A percentile compares a stretch with the other conserved stretches of the same genome.
phyloP scores from a whole-genome alignment of 1,140 invertebrate genomes.

The Aphelinus certus region DNA sequence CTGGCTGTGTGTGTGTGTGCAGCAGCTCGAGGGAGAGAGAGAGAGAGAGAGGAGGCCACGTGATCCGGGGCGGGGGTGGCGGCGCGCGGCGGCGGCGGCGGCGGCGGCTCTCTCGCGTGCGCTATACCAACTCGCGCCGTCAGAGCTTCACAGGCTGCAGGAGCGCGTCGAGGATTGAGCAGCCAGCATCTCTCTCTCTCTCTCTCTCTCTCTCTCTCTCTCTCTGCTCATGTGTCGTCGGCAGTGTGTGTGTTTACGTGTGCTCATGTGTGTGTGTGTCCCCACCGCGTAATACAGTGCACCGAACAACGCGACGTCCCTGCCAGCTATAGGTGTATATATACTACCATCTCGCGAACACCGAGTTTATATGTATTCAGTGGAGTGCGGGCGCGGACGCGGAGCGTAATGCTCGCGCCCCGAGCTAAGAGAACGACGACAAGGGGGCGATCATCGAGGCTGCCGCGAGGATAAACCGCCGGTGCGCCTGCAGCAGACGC shows the following conservation, averaged over 20 bases:
- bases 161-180: slow-evolving; percentile 16
- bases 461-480: too few relatives aligned
- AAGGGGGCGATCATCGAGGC: too few relatives aligned
- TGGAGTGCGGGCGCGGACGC: too few relatives aligned
- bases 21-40: background rate
- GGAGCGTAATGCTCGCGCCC: too few relatives aligned
- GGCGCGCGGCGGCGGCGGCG: slow-evolving; percentile 35
- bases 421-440: too few relatives aligned
- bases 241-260: background rate
- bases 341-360: too few relatives aligned
- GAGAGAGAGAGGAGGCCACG: background rate
- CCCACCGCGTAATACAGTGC: background rate
- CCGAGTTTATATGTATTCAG: too few relatives aligned
- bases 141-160: slow-evolving; percentile 60
- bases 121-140: slow-evolving; percentile 60
- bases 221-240: background rate
- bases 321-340: too few relatives aligned
- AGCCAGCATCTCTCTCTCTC: background rate
- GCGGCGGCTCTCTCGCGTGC: slow-evolving; percentile 11
- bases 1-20: background rate
- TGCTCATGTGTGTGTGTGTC: too few relatives aligned
- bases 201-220: background rate
- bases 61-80: too few relatives aligned
- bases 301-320: background rate
- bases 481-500: too few relatives aligned